These are phyloP conservation scores for Peromyscus aztecus DNA, from an alignment of 2,797 vertebrate species.

Conservation along the genomic window DNA sequence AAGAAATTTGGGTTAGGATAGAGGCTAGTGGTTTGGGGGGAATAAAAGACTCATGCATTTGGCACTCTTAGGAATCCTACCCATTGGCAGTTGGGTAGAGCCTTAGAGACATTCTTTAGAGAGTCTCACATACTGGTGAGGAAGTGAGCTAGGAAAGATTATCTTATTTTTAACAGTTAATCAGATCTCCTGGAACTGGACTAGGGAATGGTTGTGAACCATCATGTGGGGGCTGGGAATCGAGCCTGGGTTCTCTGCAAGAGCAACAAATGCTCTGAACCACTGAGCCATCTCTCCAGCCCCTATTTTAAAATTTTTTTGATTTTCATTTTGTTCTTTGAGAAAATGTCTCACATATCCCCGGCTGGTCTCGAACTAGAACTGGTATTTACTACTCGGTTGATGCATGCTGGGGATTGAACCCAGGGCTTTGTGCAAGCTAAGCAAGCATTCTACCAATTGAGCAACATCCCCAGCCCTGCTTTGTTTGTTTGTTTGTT, in stretches of 20 bases:
- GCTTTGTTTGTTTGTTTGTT: neutral
- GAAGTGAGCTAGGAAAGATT: neutral
- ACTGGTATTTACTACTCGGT: neutral
- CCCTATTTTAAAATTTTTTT: neutral
- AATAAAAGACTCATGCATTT: neutral
- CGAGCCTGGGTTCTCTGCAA: neutral
- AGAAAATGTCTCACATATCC: neutral
- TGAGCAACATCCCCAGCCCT: neutral
- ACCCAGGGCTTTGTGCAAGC: neutral
- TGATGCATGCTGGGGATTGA: neutral
- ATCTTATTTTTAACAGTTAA: slow-evolving; percentile 14
- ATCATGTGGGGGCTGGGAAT: neutral
- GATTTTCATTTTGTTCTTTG: neutral
- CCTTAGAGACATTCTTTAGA: neutral
- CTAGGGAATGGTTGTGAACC: neutral
- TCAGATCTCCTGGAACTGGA: neutral
- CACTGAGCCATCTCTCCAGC: neutral
- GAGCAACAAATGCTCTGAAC: neutral
- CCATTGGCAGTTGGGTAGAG: neutral
- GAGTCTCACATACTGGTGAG: neutral
- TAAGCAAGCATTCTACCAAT: neutral
- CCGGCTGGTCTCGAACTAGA: neutral
- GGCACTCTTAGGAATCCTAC: neutral
- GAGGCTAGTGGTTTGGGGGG: neutral
- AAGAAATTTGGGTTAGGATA: slow-evolving; percentile 53